Conservation (phyloP, 2,888 invertebrate species). For the Iselma pallidipennis region DNA sequence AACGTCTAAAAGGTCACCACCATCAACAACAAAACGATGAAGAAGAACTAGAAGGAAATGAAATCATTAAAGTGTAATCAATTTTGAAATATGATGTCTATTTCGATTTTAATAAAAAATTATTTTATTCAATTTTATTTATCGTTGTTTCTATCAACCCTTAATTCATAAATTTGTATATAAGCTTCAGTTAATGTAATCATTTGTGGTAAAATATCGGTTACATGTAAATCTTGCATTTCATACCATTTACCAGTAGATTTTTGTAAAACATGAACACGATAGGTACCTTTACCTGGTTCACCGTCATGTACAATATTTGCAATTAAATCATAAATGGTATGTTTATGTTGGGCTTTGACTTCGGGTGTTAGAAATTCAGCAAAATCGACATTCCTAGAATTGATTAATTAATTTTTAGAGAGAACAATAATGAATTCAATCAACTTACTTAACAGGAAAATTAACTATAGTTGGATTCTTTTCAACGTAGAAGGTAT, state of each 20-base stretch:
- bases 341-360: conserved; percentile 75
- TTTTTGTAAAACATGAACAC: conserved; percentile 91
- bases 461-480: conserved; percentile 99
- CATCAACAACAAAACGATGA: neutral
- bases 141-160: conserved; percentile 22
- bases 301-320: conserved; percentile 99
- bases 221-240: conserved; percentile 95
- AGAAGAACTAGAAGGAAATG: neutral
- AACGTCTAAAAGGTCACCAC: neutral
- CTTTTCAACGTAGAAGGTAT: conserved; percentile 98
- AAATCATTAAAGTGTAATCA: neutral
- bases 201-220: conserved; percentile 98
- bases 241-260: conserved; percentile 84
- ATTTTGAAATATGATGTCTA: too few relatives aligned
- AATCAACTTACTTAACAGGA: conserved; percentile 87
- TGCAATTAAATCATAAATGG: conserved; percentile 95
- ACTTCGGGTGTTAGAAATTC: conserved; percentile 89
- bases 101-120: neutral
- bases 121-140: neutral
- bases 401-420: neutral
- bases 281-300: conserved; percentile 91
- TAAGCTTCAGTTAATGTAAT: conserved; percentile 99
- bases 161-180: conserved; percentile 82
- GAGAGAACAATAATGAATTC: neutral
- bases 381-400: conserved; percentile 94